Evolutionary conservation across 2,797 vertebrate species (phyloP), one percentile per base, ranked within the genome.

Genomic region (Cottoperca gobio): DNA sequence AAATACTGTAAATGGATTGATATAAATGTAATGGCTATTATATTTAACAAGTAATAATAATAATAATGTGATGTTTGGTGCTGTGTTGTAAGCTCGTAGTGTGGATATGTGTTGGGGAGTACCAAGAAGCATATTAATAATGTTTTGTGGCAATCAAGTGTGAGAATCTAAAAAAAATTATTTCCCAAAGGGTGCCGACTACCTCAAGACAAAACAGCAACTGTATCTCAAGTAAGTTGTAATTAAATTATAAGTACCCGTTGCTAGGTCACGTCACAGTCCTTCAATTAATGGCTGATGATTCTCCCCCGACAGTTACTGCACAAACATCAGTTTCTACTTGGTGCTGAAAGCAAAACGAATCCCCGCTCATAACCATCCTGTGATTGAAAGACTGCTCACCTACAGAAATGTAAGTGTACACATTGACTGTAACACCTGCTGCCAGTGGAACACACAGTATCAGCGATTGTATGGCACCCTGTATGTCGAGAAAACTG

Each of bases 281-380:
- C 1, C 1, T 48, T 73, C 1, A 4, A 3, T 62, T 8, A 48
- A 8, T 14, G 17, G 57, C 16, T 60, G 6, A 24, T 63, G 4
- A 8, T 59, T 52, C 3, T 85, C 57, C 82, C 24, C 50, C 62
- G 55, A 2, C 82, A 96, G 96, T 86, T 99, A 99, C 75, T 99
- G 97, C 81, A 95, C 96, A 83, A 99, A 99, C 80, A 97, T 99
- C 87, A 98, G 97, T 48, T 99, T 99, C 91, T 99, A 99, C 72
- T 85, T 99, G 93, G 94, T 97, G 40, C 81, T 99, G 71, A 99
- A 99, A 93, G 93, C 98, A 2, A 96, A 96, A 88, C 90, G 98
- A 78, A 87, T 95, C 40, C 95, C 96, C 0, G 96, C 95, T 57
- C 97, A 97, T 1, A 97, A 94, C 49, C 98, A 99, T 85, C 98